A percentile compares a stretch with the other conserved stretches of the same genome.
These are phyloP conservation scores for Perdita meconis DNA, from an alignment of 2,888 invertebrate species.

Conservation along the genomic window DNA sequence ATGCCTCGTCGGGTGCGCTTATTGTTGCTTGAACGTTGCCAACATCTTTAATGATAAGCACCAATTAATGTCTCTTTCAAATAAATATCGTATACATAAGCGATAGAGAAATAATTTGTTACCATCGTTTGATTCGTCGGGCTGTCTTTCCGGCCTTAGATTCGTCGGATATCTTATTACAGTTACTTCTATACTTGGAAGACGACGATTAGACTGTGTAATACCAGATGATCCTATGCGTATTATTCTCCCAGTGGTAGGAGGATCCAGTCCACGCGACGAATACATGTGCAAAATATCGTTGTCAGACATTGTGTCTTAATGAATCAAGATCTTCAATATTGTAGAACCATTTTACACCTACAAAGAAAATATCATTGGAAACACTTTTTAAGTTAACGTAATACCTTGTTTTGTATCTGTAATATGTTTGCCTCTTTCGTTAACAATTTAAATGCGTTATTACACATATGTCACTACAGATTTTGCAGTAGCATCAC, in stretches of 20 bases:
- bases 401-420: background rate
- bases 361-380: constrained; percentile 31
- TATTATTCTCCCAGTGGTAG: constrained; percentile 75
- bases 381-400: background rate
- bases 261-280: constrained; percentile 72
- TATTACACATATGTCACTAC: background rate
- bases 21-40: constrained; percentile 71
- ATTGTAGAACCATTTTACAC: constrained; percentile 36
- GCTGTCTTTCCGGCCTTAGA: constrained; percentile 71
- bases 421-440: background rate
- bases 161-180: constrained; percentile 74
- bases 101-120: constrained; percentile 35
- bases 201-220: constrained; percentile 64
- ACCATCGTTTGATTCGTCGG: constrained; percentile 72
- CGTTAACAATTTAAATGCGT: background rate
- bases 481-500: background rate
- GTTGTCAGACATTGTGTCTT: constrained; percentile 78
- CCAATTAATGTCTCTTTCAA: constrained; percentile 16
- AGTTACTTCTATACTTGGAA: constrained; percentile 74
- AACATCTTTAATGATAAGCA: constrained; percentile 65
- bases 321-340: constrained; percentile 31
- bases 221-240: constrained; percentile 66
- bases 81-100: background rate
- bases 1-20: constrained; percentile 74
- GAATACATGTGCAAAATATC: constrained; percentile 65